Conservation (phyloP, 2,888 invertebrate genomes). For the Matsumyia berberina region DNA sequence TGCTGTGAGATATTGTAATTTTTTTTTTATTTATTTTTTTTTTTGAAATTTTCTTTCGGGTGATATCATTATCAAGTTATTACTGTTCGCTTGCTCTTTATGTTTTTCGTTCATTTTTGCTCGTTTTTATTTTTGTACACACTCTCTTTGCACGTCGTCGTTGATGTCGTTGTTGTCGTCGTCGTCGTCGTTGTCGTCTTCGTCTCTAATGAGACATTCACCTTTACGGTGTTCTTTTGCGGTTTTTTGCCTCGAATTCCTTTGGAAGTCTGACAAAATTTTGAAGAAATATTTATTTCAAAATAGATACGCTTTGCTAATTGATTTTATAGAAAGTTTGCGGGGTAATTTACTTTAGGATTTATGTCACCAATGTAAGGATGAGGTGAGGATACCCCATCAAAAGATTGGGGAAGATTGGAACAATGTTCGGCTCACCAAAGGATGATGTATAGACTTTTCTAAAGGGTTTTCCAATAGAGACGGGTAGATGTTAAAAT, state of each 20-base stretch:
- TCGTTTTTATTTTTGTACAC: constrained; percentile 64
- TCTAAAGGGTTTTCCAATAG: no score
- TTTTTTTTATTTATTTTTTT: no score
- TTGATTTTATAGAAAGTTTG: constrained; percentile 10
- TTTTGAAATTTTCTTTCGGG: constrained; percentile 50
- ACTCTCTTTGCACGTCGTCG: constrained; percentile 39
- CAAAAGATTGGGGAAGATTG: no score
- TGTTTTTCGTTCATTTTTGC: constrained; percentile 51
- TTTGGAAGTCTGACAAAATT: constrained; percentile 33
- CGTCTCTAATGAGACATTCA: constrained; percentile 41
- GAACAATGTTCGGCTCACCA: no score
- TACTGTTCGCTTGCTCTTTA: constrained; percentile 52
- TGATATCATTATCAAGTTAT: constrained; percentile 68
- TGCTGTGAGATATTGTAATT: constrained; percentile 17
- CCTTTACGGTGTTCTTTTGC: constrained; percentile 34
- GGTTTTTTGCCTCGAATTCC: constrained; percentile 20
- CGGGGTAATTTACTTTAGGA: no score
- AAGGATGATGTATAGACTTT: no score
- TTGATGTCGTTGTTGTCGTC: background rate
- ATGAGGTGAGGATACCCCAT: no score
- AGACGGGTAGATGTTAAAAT: no score
- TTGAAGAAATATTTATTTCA: constrained; percentile 14
- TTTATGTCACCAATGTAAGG: no score
- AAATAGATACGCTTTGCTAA: constrained; percentile 7
- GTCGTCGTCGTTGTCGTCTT: constrained; percentile 14